Base-by-base conservation (phyloP, 2,113 vertebrate genomes). In the Malaclemys terrapin region DNA sequence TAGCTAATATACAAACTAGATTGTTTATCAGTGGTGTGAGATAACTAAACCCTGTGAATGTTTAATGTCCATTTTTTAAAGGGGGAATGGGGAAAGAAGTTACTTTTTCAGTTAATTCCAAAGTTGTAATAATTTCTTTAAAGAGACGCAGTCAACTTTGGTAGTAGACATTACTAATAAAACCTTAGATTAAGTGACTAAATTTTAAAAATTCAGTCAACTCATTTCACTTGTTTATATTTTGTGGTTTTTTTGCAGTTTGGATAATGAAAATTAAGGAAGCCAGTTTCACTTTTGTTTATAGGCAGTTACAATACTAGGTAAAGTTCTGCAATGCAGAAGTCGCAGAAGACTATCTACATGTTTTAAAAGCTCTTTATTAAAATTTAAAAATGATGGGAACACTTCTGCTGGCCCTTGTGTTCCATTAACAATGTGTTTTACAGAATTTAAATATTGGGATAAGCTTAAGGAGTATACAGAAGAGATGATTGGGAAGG, bases 11-110 rank as follows among this genome's bases (percentile, higher is more conserved):
- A 25, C 4, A 11, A 59, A 0, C 52, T 22, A 75, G 29, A 35
- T 65, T 65, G 6, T 35, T 10, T 50, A 1, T 24, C 20, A 31
- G 3, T 75, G 52, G 90, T 91, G 75, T 29, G 20, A 12, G 45
- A 27, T 5, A 83, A 0, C 22, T 83, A 0, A 72, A 24, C 27
- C 31, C 35, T 65, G 62, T 65, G 14, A 0, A 0, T 53, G 27
- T 79, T 82, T 84, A 52, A 38, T 76, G 83, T 2, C 5, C 4
- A 1, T 47, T 25, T 42, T 42, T 75, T 42, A 42, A 38, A 9
- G 38, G 35, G 16, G 19, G 17, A 38, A 38, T 62, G 31, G 31
- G 31, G 31, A 65, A 35, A 56, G 22, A 59, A 3, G 42, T 13
- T 54, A 14, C 4, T 80, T 94, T 24, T 0, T 1, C 6, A 62